Evolutionary conservation across 1,140 invertebrate species (phyloP), one percentile per base, ranked within the genome.

Genomic region (Brachionus asplanchnoidis): DNA sequence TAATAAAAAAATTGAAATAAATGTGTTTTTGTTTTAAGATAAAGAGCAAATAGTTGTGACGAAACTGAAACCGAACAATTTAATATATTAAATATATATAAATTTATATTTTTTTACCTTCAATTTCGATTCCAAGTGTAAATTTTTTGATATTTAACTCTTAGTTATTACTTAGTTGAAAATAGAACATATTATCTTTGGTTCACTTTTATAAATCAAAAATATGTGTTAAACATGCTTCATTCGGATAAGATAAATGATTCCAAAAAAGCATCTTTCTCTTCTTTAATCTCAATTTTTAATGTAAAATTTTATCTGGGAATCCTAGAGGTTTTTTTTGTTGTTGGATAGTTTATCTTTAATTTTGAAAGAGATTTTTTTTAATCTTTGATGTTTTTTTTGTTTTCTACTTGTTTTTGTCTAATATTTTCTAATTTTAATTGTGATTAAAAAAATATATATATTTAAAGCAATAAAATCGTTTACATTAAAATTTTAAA

Each of bases 371-470:
- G 12, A 68, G 23, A 36, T 6, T 36, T 68, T 32, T 32, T 68
- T 32, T n/a, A 68, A 68, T 28, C 5, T 32, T 68, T 68, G 66
- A 36, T 68, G 26, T 68, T 36, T 68, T 68, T 68, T 68, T 32
- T 68, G n/a, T 68, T 68, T 68, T 68, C 32, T 40, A 36, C 66
- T 68, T 40, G 66, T 68, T 68, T 68, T 68, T 68, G 53, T 56
- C 53, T 56, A 56, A 56, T 20, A 1, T 56, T 56, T 56, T 46
- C 26, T 23, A 65, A 65, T 65, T 26, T 36, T 36, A 68, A 68
- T 68, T 40, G 32, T 68, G 66, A 68, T 68, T 68, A 40, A 68
- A 68, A 32, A 26, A 36, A 68, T 68, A 68, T 26, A 66, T 66
- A 23, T n/a, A 68, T 36, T 14, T 68, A 36, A 68, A 32, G 32